Evolutionary conservation across 2,113 vertebrate species (phyloP).

Genomic region (Ptilorrhoa leucosticta): DNA sequence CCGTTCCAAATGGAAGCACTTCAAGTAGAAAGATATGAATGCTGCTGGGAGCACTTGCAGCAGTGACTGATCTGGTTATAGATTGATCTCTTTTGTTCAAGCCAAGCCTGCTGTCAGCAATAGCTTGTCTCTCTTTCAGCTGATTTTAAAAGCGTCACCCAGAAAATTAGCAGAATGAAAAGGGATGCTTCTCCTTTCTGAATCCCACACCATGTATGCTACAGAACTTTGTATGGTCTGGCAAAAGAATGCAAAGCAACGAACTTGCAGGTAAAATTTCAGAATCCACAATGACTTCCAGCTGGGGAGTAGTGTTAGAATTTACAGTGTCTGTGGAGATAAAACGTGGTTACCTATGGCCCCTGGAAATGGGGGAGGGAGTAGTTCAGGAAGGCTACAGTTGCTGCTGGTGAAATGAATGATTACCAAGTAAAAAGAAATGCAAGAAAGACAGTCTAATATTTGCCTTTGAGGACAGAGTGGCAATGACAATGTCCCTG

Average conservation of each 20-base stretch:
- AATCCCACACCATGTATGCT: not conserved
- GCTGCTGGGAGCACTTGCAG: not conserved
- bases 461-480: not conserved
- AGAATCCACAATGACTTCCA: not conserved
- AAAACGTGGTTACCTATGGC: not conserved
- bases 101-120: conserved; percentile 2
- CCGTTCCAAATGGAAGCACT: conserved; percentile 10
- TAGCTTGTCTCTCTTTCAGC: not conserved
- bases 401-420: not conserved
- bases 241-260: not conserved
- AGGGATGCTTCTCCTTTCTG: not conserved
- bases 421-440: not conserved
- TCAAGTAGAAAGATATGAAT: conserved; percentile 2
- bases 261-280: not conserved
- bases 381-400: not conserved
- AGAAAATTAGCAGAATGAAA: conserved; percentile 6
- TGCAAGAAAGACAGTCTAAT: not conserved
- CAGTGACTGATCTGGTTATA: not conserved
- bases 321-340: not conserved
- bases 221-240: not conserved
- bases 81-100: not conserved
- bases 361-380: not conserved
- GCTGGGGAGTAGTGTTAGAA: not conserved
- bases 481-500: not conserved
- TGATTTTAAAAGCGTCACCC: not conserved